Conservation (phyloP, 2,797 vertebrate genomes). For the Danio tinwini region DNA sequence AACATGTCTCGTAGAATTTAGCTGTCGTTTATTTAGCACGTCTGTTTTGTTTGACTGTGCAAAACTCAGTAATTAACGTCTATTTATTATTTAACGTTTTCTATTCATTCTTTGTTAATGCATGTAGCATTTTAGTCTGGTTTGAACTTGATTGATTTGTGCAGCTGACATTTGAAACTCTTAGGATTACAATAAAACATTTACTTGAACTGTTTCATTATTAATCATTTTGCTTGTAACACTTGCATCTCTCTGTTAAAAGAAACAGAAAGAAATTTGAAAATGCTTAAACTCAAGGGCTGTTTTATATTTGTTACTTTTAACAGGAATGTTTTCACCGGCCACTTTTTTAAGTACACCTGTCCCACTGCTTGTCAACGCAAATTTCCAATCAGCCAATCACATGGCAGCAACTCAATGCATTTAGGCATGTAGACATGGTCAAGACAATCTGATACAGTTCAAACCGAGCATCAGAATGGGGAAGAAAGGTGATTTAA, state of each 20-base stretch:
- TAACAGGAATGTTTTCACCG: background rate
- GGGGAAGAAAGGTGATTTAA: too few relatives aligned
- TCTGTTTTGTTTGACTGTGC: constrained; percentile 11
- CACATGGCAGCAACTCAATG: too few relatives aligned
- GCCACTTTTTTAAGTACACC: too few relatives aligned
- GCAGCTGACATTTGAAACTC: constrained; percentile 45
- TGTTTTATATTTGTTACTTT: background rate
- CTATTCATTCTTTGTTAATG: constrained; percentile 4
- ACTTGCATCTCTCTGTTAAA: background rate
- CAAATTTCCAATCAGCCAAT: too few relatives aligned
- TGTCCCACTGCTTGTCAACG: too few relatives aligned
- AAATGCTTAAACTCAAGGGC: constrained; percentile 10
- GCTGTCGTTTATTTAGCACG: background rate
- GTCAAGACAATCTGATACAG: too few relatives aligned
- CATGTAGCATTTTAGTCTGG: background rate
- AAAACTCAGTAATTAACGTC: constrained; percentile 12
- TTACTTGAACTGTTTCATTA: background rate
- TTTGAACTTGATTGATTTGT: background rate
- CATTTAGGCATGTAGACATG: too few relatives aligned
- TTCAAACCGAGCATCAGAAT: too few relatives aligned
- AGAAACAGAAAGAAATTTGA: background rate
- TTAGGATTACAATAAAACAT: constrained; percentile 34
- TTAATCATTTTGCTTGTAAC: background rate
- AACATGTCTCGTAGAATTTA: constrained; percentile 10
- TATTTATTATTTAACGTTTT: constrained; percentile 45